Evolutionary conservation across 1,140 invertebrate genomes (phyloP).

Genomic region (Tribolium castaneum): DNA sequence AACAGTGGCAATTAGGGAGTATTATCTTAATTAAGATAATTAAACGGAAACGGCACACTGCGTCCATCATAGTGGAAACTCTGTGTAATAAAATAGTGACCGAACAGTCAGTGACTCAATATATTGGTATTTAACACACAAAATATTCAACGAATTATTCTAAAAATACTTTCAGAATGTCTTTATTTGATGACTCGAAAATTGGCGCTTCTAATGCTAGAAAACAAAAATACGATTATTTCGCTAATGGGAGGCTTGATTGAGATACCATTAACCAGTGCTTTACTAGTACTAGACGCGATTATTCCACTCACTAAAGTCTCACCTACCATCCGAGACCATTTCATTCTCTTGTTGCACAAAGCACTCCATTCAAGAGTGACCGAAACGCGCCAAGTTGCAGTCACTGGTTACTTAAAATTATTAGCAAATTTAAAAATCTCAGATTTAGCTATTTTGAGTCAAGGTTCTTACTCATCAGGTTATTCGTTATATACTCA

Average conservation of each 20-base stretch:
- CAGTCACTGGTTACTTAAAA: constrained; percentile 68
- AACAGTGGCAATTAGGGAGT: constrained; percentile 65
- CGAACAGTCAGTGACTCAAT: constrained; percentile 63
- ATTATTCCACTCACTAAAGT: constrained; percentile 66
- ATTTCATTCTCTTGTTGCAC: constrained; percentile 68
- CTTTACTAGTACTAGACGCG: constrained; percentile 65
- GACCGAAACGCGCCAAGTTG: constrained; percentile 66
- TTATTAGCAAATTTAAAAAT: constrained; percentile 68
- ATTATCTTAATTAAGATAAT: constrained; percentile 67
- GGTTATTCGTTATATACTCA: constrained; percentile 64
- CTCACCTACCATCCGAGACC: constrained; percentile 65
- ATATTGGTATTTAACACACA: constrained; percentile 63
- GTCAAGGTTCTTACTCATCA: constrained; percentile 61
- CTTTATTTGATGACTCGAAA: constrained; percentile 65
- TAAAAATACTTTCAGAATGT: constrained; percentile 65
- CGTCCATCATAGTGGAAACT: constrained; percentile 64
- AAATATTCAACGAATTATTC: background rate
- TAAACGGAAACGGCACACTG: constrained; percentile 65
- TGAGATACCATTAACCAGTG: constrained; percentile 61
- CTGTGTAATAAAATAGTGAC: constrained; percentile 66
- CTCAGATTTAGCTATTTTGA: constrained; percentile 63
- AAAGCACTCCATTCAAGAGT: constrained; percentile 69
- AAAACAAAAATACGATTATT: constrained; percentile 65
- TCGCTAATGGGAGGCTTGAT: constrained; percentile 67
- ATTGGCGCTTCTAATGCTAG: constrained; percentile 64